Percentiles rank a stretch among this genome's conserved stretches.
These are phyloP conservation scores for Henricia sp. DNA, from an alignment of 53 echinoderm and acorn worm species.

Conservation along the genomic window DNA sequence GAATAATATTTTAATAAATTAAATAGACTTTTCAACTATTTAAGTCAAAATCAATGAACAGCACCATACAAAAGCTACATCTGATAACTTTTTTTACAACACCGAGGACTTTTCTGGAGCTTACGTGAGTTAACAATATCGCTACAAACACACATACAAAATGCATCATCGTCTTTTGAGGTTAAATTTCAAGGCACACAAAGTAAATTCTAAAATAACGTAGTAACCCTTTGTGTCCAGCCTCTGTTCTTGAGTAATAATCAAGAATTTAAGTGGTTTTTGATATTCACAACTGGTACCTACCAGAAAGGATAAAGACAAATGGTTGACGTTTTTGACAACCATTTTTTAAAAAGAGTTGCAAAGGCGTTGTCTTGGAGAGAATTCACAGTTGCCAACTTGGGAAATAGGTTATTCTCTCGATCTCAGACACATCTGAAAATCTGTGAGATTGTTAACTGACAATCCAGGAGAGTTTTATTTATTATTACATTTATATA, in stretches of 20 bases:
- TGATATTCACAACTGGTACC: neutral
- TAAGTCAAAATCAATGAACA: conserved; percentile 23
- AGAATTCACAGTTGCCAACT: neutral
- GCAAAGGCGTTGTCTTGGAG: too few species aligned
- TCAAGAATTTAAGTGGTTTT: too few species aligned
- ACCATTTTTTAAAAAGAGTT: neutral
- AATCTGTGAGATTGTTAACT: too few species aligned
- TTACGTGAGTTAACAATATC: conserved; percentile 15
- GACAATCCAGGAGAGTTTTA: too few species aligned
- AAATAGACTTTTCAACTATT: neutral
- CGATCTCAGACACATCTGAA: neutral
- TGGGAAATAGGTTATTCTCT: neutral
- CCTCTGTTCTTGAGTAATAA: conserved; percentile 20
- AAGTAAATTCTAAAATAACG: conserved; percentile 35
- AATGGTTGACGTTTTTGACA: neutral
- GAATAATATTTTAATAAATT: neutral
- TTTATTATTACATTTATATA: too few species aligned
- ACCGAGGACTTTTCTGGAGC: conserved; percentile 2
- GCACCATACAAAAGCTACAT: conserved; percentile 46
- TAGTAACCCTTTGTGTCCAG: neutral
- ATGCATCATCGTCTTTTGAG: neutral
- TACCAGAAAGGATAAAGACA: neutral
- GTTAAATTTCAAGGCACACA: conserved; percentile 54
- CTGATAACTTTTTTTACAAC: too few species aligned
- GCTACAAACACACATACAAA: conserved; percentile 15